Base-by-base conservation (phyloP, 1,140 invertebrate genomes). In the Paracyclopina nana region DNA sequence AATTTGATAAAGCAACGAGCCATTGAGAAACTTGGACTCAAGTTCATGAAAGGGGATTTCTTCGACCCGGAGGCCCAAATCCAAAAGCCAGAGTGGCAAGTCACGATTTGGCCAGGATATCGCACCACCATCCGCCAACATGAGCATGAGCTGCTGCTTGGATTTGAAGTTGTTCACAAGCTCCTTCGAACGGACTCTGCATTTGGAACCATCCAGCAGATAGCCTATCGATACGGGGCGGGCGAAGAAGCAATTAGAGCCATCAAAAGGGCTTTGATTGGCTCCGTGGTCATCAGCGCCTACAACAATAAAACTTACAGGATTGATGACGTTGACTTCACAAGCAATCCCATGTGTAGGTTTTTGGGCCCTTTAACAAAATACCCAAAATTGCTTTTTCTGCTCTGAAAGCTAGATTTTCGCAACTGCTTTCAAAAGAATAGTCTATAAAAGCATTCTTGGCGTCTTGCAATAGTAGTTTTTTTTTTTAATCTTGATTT, bases 261-360 rank as follows among this genome's bases (percentile, higher is more conserved):
- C n/a, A n/a, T n/a, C n/a, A 4, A 3, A 20, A 38, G 20, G 20
- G 22, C 52, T 38, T 25, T 58, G 12, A 38, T 57, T 5, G 57
- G 56, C 11, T 46, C 29, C n/a, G 53, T 58, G 6, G 54, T 59
- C 27, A 53, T 58, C 40, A 57, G 57, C 0, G 25, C 50, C 3
- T 58, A 58, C 34, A 55, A 55, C 52, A 53, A 54, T 30, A 53
- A 54, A 46, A 57, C 56, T 4, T 57, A 57, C 52, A 50, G 71
- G 29, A 65, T 96, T 25, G 79, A 88, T 62, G 83, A 90, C 57
- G 76, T 96, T 34, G 72, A n/a, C n/a, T n/a, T n/a, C n/a, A n/a
- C n/a, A n/a, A n/a, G n/a, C n/a, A n/a, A n/a, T n/a, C n/a, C n/a
- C n/a, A n/a, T n/a, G n/a, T n/a, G n/a, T n/a, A n/a, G n/a, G n/a